Evolutionary conservation across 92 coral and sea anemone genomes (phyloP).

Genomic region (Heliopora coerulea): DNA sequence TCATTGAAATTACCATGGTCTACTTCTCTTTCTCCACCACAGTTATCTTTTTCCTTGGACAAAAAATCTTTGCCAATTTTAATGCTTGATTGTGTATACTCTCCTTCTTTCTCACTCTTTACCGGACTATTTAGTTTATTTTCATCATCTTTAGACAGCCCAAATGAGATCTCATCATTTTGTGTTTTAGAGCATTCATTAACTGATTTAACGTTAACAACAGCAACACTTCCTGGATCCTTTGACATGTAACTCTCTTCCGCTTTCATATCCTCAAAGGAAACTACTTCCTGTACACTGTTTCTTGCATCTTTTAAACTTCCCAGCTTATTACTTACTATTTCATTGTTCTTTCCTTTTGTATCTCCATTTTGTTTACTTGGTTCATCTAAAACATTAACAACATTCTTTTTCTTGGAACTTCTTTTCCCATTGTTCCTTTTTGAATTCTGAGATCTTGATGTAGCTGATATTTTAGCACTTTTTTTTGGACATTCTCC

Average conservation of each 20-base stretch:
- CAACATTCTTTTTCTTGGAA: constrained; percentile 12
- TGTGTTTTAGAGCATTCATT: not conserved
- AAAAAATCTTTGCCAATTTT: not conserved
- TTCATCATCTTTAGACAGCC: not conserved
- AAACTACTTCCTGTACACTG: not conserved
- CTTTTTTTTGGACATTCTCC: not conserved
- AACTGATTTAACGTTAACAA: not conserved
- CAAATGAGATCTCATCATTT: not conserved
- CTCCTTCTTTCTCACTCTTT: not conserved
- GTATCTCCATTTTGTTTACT: not conserved
- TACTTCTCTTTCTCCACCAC: not conserved
- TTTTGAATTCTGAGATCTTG: constrained; percentile 10
- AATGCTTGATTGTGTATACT: not conserved
- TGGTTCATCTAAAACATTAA: not conserved
- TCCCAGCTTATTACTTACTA: not conserved
- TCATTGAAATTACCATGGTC: not conserved
- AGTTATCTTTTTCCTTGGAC: too few relatives aligned
- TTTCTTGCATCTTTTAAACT: not conserved
- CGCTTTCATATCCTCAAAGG: not conserved
- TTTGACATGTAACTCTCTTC: not conserved
- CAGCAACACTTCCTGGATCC: not conserved
- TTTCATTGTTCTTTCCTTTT: not conserved
- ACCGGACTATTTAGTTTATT: not conserved
- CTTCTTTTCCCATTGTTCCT: constrained; percentile 4
- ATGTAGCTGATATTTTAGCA: not conserved